A percentile compares a stretch with the other conserved stretches of the same genome.
Evolutionary conservation across 1,140 invertebrate genomes (phyloP).

Genomic region (Bacillus rossius): DNA sequence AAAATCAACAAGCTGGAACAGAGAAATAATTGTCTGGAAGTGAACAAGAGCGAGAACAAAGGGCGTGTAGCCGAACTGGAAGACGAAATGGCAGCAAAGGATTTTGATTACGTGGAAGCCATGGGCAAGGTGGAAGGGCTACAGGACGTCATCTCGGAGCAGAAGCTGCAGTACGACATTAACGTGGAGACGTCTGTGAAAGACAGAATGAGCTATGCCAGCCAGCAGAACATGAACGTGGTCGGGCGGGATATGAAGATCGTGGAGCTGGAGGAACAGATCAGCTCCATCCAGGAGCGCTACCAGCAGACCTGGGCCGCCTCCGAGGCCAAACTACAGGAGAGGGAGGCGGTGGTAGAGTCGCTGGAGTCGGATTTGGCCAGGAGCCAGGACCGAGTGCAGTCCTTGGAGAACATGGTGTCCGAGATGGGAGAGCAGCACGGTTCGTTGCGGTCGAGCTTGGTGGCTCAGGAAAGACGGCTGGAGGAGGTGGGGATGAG

Average conservation of each 20-base stretch:
- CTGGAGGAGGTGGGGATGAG: conserved; percentile 6
- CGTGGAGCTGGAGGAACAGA: background rate
- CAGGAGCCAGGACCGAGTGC: conserved; percentile 52
- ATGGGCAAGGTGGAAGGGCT: conserved; percentile 20
- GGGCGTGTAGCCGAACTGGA: conserved; percentile 33
- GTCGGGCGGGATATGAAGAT: background rate
- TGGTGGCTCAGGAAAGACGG: conserved; percentile 46
- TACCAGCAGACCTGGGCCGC: conserved; percentile 3
- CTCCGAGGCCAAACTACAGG: conserved; percentile 57
- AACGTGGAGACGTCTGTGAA: too few species aligned
- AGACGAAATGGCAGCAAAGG: conserved; percentile 14
- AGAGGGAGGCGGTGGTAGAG: conserved; percentile 65
- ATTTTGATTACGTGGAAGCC: conserved; percentile 18
- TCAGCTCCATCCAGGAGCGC: background rate
- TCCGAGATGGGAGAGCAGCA: conserved; percentile 49
- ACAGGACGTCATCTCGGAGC: conserved; percentile 17
- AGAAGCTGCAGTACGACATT: too few species aligned
- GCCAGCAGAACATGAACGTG: background rate
- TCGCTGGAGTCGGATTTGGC: conserved; percentile 59
- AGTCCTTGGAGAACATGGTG: conserved; percentile 52
- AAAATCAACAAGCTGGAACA: conserved; percentile 39
- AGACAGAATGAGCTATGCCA: background rate
- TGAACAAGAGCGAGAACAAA: conserved; percentile 33
- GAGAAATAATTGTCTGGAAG: conserved; percentile 28
- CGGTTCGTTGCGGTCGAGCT: conserved; percentile 46